Evolutionary conservation across 2,888 invertebrate genomes (phyloP), one percentile per base, ranked within the genome.

Genomic region (Xanthia togata): DNA sequence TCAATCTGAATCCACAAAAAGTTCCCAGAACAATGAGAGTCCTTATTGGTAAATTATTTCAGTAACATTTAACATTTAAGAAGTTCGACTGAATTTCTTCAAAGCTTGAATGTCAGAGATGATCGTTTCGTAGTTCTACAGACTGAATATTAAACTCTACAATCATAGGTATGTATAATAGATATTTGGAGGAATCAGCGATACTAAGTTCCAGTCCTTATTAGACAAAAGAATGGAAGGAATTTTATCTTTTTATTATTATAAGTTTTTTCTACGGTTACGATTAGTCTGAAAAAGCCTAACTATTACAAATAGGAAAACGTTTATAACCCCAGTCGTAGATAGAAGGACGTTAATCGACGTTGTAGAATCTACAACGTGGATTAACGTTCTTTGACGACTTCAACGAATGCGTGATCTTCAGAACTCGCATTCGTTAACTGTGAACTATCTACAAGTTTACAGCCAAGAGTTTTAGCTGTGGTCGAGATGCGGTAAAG

Each of bases 71-170:
- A n/a, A n/a, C n/a, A n/a, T 73, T 73, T 35, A 35, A n/a, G 26
- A 63, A 53, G 6, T 63, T 75, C 17, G 4, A 12, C 4, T 26
- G 35, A 63, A n/a, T 68, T 73, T 70, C 23, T 38, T 38, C 9
- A 35, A 55, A 70, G 9, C 35, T 70, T 57, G 44, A 73, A 70
- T 47, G 35, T 11, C 70, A 26, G 6, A 38, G 35, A 38, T n/a
- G 31, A 47, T 35, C 47, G n/a, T 35, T 38, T 50, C 0, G 38
- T 35, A 2, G 2, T 0, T 38, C 14, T 12, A 3, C 11, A 60
- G 31, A n/a, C 23, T 35, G 41, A 44, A 44, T 4, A 31, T 41
- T 31, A 17, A 20, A 5, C 20, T 23, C 9, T 38, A 20, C n/a
- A 6, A 12, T 38, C 14, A 41, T 41, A 41, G 38, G 38, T 31